These are phyloP conservation scores for Pitta sordida DNA, from an alignment of 2,113 vertebrate genomes.

Conservation along the genomic window DNA sequence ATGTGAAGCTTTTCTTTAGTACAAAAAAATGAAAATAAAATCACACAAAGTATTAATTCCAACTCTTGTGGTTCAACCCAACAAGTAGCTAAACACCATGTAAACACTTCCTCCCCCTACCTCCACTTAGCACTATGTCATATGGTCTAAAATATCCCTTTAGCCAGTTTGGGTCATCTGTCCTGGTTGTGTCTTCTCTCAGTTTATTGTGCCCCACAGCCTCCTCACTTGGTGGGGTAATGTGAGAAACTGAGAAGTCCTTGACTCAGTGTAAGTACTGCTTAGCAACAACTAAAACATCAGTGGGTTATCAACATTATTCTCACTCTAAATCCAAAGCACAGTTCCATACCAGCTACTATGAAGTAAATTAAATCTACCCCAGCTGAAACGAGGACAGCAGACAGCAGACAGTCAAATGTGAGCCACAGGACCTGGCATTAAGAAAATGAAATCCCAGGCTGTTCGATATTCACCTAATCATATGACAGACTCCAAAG, in stretches of 20 bases:
- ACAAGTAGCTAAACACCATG: neutral
- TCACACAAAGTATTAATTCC: neutral
- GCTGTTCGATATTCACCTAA: slow-evolving; percentile 37
- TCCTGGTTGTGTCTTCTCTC: neutral
- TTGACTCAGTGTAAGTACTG: neutral
- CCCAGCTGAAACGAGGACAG: neutral
- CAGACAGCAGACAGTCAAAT: slow-evolving; percentile 17
- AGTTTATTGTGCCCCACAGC: neutral
- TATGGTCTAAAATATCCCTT: neutral
- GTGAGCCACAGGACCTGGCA: neutral
- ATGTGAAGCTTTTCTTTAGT: neutral
- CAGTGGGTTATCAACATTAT: neutral
- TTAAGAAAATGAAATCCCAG: slow-evolving; percentile 39
- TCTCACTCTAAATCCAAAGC: neutral
- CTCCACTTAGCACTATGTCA: neutral
- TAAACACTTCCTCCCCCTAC: neutral
- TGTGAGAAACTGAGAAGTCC: neutral
- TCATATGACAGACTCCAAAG: slow-evolving; percentile 52
- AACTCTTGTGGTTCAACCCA: neutral
- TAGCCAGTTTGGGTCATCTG: neutral
- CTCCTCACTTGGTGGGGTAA: neutral
- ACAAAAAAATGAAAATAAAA: neutral
- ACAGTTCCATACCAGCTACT: neutral
- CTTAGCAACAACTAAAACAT: neutral
- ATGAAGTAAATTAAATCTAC: neutral